Percentiles rank a stretch among this genome's conserved stretches.
These are phyloP conservation scores for Amphipoea oculea DNA, from an alignment of 2,888 invertebrate genomes.

Conservation along the genomic window DNA sequence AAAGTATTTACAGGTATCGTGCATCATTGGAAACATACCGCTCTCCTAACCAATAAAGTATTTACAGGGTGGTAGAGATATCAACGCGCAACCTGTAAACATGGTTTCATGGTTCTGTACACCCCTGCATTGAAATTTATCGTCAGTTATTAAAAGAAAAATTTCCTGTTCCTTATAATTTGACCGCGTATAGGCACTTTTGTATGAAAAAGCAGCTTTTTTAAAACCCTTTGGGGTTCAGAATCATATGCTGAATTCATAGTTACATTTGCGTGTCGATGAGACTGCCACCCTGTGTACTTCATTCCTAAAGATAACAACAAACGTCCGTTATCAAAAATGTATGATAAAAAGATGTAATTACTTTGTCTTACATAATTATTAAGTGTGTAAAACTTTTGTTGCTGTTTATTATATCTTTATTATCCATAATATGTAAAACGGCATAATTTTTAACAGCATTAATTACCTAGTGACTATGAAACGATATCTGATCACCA, in stretches of 20 bases:
- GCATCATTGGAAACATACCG: too few relatives aligned
- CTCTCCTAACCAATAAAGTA: not conserved
- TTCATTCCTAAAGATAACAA: not conserved
- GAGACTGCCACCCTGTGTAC: too few relatives aligned
- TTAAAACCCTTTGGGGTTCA: not conserved
- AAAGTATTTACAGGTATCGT: not conserved
- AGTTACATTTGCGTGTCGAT: too few relatives aligned
- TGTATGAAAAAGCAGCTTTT: too few relatives aligned
- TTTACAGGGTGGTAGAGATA: not conserved
- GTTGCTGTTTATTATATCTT: not conserved
- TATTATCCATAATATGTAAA: not conserved
- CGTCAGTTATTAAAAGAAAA: not conserved
- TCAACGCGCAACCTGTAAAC: not conserved
- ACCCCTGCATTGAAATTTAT: not conserved
- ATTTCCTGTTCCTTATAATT: not conserved
- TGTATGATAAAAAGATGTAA: not conserved
- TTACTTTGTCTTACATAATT: not conserved
- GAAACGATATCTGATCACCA: constrained; percentile 20
- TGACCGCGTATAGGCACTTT: too few relatives aligned
- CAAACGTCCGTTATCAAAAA: not conserved
- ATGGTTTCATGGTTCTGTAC: too few relatives aligned
- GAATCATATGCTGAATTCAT: too few relatives aligned
- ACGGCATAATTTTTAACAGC: constrained; percentile 37
- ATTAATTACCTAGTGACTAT: constrained; percentile 19
- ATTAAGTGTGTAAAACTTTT: not conserved